A percentile compares a stretch with the other conserved stretches of the same genome.
Conservation (phyloP, 2,113 vertebrate genomes). For the Romanogobio albipinnatus region DNA sequence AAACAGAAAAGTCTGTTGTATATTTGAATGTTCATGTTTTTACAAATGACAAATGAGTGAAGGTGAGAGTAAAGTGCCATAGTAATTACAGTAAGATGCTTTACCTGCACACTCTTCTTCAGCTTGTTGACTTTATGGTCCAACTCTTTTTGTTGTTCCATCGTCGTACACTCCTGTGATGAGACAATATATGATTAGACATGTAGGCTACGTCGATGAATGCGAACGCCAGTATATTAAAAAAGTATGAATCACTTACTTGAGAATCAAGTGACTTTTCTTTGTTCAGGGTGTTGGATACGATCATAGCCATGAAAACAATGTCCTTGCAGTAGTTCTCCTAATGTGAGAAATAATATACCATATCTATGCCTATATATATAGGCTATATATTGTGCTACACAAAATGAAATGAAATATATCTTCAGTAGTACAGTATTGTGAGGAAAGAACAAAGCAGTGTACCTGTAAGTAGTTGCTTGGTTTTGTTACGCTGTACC, state of each 20-base stretch:
- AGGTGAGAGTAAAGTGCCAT: neutral
- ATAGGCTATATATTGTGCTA: too few species aligned
- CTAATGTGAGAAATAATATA: constrained; percentile 62
- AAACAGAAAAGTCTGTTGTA: neutral
- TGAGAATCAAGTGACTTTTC: constrained; percentile 76
- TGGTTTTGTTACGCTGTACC: neutral
- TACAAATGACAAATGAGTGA: neutral
- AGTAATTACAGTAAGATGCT: neutral
- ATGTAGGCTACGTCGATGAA: neutral
- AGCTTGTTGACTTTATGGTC: constrained; percentile 79
- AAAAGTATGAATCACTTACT: constrained; percentile 49
- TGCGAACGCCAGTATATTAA: neutral
- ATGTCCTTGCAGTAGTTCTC: constrained; percentile 82
- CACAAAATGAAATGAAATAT: neutral
- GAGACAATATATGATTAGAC: constrained; percentile 55
- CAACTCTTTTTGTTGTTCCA: constrained; percentile 80
- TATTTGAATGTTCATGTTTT: neutral
- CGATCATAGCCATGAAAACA: constrained; percentile 82
- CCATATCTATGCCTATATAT: too few species aligned
- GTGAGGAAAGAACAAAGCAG: neutral
- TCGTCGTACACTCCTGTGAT: constrained; percentile 71
- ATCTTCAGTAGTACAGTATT: neutral
- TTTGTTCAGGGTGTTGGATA: constrained; percentile 82
- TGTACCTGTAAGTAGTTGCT: neutral
- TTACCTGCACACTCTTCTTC: constrained; percentile 81